phyloP scores from a whole-genome alignment of 2,888 invertebrate species.

The Limnephilus lunatus region DNA sequence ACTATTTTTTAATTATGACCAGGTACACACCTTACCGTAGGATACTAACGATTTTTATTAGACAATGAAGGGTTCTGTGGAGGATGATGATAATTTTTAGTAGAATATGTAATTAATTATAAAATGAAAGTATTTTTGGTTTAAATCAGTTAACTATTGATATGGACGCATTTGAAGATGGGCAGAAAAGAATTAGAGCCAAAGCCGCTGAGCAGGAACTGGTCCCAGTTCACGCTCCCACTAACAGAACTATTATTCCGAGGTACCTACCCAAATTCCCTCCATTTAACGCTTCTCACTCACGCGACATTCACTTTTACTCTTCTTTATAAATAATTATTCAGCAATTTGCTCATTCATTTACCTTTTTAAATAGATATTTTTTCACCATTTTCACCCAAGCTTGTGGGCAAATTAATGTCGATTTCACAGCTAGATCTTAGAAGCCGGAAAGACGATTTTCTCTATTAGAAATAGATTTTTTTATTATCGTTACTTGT shows the following conservation, averaged over 20 bases:
- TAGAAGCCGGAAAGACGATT: not conserved
- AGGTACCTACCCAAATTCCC: conserved; percentile 53
- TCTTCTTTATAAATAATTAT: conserved; percentile 33
- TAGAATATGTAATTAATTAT: not conserved
- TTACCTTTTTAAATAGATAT: not conserved
- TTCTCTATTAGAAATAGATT: not conserved
- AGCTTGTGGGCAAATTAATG: not conserved
- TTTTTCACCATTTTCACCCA: not conserved
- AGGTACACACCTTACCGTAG: not conserved
- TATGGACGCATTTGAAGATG: conserved; percentile 62
- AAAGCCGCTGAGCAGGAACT: conserved; percentile 57
- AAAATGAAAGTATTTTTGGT: not conserved
- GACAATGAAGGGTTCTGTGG: not conserved
- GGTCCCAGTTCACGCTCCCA: conserved; percentile 61
- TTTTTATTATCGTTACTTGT: not conserved
- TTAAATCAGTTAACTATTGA: conserved; percentile 60
- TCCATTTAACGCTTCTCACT: conserved; percentile 52
- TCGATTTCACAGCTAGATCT: not conserved
- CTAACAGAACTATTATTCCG: conserved; percentile 48
- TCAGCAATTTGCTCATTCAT: not conserved
- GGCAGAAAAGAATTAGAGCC: conserved; percentile 54
- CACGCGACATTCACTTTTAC: conserved; percentile 45
- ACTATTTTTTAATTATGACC: not conserved
- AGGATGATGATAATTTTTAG: not conserved
- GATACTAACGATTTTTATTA: not conserved